A percentile compares a stretch with the other conserved stretches of the same genome.
Evolutionary conservation across 2,888 invertebrate genomes (phyloP).

Genomic region (Orthonevra nobilis): DNA sequence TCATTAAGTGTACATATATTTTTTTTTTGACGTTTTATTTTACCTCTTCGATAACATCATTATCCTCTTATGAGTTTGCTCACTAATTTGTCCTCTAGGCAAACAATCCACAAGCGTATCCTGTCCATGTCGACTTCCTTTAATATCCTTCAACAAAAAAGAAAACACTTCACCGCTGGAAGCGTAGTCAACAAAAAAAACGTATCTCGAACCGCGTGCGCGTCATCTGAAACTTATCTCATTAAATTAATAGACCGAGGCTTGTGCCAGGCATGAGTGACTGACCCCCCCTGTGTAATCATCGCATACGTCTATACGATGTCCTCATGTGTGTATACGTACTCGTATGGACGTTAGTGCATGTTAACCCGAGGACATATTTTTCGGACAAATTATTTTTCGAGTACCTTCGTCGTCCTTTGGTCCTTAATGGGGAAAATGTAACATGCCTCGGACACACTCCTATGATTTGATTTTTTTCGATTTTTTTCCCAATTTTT

Average conservation of each 20-base stretch:
- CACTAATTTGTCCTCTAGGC: slow-evolving; percentile 52
- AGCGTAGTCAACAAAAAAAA: background rate
- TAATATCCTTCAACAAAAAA: background rate
- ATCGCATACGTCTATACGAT: slow-evolving; percentile 31
- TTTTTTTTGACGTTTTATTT: no score
- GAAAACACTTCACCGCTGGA: no score
- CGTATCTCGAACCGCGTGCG: slow-evolving; percentile 15
- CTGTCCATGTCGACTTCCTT: slow-evolving; percentile 27
- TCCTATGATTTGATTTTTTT: slow-evolving; percentile 24
- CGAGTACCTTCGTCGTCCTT: slow-evolving; percentile 19
- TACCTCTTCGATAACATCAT: slow-evolving; percentile 41
- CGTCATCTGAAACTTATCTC: slow-evolving; percentile 67
- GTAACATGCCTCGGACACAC: slow-evolving; percentile 41
- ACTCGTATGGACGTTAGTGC: background rate
- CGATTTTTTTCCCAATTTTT: no score
- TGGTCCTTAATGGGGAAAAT: slow-evolving; percentile 48
- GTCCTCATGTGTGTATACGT: background rate
- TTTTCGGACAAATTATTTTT: slow-evolving; percentile 57
- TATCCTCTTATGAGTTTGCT: slow-evolving; percentile 60
- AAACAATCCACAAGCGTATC: slow-evolving; percentile 26
- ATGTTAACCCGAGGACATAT: slow-evolving; percentile 49
- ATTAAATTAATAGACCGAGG: slow-evolving; percentile 59
- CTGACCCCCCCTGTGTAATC: slow-evolving; percentile 27
- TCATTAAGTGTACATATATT: no score
- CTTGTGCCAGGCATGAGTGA: background rate